Evolutionary conservation across 2,888 invertebrate species (phyloP), one percentile per base, ranked within the genome.

Genomic region (Acleris cristana): DNA sequence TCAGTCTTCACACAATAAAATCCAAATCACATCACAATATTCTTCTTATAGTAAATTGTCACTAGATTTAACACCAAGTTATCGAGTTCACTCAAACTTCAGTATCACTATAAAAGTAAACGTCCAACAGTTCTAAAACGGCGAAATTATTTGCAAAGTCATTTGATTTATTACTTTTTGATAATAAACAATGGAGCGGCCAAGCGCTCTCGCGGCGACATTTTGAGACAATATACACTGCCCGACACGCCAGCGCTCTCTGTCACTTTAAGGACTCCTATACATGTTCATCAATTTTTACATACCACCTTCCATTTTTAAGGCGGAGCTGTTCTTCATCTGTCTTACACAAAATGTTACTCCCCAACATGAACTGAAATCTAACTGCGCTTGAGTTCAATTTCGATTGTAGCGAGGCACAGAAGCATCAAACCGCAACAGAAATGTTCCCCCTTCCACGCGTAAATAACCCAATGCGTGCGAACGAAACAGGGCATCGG

Each of bases 301-400:
- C 92, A 92, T 92, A 91, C 92, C 92, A 92, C 92, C 92, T 92
- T 92, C 92, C 92, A 92, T 92, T 92, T 92, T 92, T 92, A 91
- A 92, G 92, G 92, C 91, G 92, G 92, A 90, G 92, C 90, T 92
- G 89, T 86, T 88, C 84, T 89, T 89, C 83, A 80, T 77, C 83
- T 79, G 80, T 82, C 86, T 83, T 81, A 79, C 76, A 76, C 71
- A 69, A 60, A 69, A 69, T 0, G 0, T 2, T 2, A 45, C 69
- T 74, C 48, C 7, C n/a, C n/a, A 81, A 75, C 70, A 34, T 65
- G 8, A 68, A 80, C 79, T 70, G 64, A 83, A 78, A 19, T 0
- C 0, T 0, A 0, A 0, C 0, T 0, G 0, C 0, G 0, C 5
- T 72, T 85, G 71, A 74, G 69, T 40, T 69, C n/a, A 74, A 68